Evolutionary conservation across 2,888 invertebrate genomes (phyloP), one percentile per base, ranked within the genome.

Genomic region (Abscondita cerata): DNA sequence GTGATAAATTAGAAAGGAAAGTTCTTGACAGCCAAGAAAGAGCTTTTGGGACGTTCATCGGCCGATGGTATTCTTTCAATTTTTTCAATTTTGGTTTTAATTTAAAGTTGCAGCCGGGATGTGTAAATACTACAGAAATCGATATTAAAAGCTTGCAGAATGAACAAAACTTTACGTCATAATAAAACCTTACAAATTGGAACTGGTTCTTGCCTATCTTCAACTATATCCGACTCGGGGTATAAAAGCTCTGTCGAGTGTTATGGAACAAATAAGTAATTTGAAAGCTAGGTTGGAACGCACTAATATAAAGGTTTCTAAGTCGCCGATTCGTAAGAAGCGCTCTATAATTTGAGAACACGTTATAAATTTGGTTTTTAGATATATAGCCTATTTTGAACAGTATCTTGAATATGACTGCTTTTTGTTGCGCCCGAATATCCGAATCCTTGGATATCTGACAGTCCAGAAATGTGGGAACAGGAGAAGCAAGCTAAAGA

Each of bases 11-110:
- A 70, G 99, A 99, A 79, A 85, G 99, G 46, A 99, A 99, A 81
- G 97, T 99, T 8, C 81, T 99, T 60, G 99, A 99, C 81, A 98
- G 97, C 73, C 99, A 99, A 80, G 99, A 99, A 81, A 83, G 98
- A 70, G 99, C 99, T 0, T 99, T 99, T 99, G 99, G 99, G 99
- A 99, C 82, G 97, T 99, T 0, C 98, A 99, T 80, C 86, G 99
- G 75, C 99, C 99, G 8, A 96, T 98, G 90, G 95, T 95, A 80
- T 83, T 48, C 15, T 16, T 52, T 16, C 4, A 9, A 6, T n/a
- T 25, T 12, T 31, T 2, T 48, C 31, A n/a, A n/a, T n/a, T n/a
- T n/a, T n/a, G n/a, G n/a, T n/a, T n/a, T n/a, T n/a, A 48, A 48
- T 13, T 11, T 12, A 25, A 12, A 1, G 65, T 82, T 81, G 0